Conservation (phyloP, 1,140 invertebrate species). For the Drosophila tropicalis region DNA sequence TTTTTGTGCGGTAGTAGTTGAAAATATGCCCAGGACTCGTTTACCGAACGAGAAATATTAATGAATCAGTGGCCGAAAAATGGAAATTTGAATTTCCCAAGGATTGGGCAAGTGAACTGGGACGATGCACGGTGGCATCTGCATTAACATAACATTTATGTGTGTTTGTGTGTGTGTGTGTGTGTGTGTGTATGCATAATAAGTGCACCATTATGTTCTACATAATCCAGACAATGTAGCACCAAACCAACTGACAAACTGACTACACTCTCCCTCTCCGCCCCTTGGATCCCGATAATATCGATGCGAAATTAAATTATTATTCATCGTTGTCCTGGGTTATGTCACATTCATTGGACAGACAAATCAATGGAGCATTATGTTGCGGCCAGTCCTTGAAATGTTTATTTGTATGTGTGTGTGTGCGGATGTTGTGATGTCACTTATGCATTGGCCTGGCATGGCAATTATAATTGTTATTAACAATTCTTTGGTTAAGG, state of each 20-base stretch:
- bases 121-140: too few species aligned
- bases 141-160: constrained; percentile 10
- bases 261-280: background rate
- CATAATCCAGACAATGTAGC: constrained; percentile 19
- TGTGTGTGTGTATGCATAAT: constrained; percentile 15
- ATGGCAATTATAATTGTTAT: constrained; percentile 12
- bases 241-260: constrained; percentile 9
- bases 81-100: constrained; percentile 3
- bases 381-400: constrained; percentile 10
- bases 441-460: constrained; percentile 5
- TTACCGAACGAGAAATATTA: background rate
- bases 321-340: constrained; percentile 12
- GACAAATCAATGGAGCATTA: constrained; percentile 11
- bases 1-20: background rate
- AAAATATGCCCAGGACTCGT: background rate
- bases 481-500: constrained; percentile 10
- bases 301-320: constrained; percentile 7
- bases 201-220: constrained; percentile 29
- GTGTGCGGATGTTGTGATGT: constrained; percentile 6
- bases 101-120: background rate
- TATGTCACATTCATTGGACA: constrained; percentile 8
- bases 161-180: too few species aligned
- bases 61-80: constrained; percentile 2
- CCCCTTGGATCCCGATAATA: background rate
- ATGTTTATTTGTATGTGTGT: background rate